Conservation (phyloP, 2,113 vertebrate species). For the Zosterops lateralis region DNA sequence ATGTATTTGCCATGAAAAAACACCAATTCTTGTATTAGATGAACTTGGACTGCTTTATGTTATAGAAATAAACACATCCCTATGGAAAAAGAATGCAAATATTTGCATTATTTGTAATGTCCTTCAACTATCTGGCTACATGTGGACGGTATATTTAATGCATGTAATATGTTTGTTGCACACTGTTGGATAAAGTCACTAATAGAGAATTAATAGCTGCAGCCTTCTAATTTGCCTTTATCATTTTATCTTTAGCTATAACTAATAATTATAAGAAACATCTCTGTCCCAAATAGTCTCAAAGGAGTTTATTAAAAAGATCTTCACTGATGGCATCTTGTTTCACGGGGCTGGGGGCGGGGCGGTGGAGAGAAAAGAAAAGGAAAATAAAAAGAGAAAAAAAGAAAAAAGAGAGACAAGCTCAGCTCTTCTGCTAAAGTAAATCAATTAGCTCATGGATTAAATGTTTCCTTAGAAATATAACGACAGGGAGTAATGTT, state of each 20-base stretch:
- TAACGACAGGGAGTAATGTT: not conserved
- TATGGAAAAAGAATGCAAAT: not conserved
- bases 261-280: not conserved
- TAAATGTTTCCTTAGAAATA: conserved; percentile 1
- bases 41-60: not conserved
- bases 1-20: not conserved
- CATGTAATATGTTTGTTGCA: not conserved
- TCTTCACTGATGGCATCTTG: not conserved
- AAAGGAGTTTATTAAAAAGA: not conserved
- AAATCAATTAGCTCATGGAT: conserved; percentile 28
- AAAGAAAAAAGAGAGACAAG: not conserved
- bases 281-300: not conserved
- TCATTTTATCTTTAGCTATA: not conserved
- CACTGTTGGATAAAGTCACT: not conserved
- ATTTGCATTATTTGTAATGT: not conserved
- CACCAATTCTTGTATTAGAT: not conserved
- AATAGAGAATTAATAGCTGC: not conserved
- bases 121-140: not conserved
- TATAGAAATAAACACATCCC: not conserved
- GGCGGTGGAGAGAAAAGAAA: rapidly evolving
- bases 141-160: not conserved
- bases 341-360: not conserved
- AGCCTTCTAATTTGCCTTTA: not conserved
- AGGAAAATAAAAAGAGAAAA: too few species aligned
- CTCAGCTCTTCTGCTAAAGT: not conserved